phyloP scores from a whole-genome alignment of 2,113 vertebrate species.

The Vicugna pacos region DNA sequence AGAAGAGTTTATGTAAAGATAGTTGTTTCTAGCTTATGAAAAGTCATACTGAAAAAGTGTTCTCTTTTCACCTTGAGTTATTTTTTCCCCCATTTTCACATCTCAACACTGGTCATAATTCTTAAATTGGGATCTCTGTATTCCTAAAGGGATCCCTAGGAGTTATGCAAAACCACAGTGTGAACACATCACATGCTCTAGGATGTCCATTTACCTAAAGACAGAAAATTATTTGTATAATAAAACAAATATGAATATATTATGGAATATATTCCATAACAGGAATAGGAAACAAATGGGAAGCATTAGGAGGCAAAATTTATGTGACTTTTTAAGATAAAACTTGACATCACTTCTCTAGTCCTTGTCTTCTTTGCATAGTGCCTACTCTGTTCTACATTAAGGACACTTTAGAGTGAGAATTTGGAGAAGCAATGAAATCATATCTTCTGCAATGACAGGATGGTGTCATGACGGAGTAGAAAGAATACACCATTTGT shows the following conservation, averaged over 20 bases:
- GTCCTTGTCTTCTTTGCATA: neutral
- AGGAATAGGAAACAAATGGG: neutral
- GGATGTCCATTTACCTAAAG: neutral
- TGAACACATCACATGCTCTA: neutral
- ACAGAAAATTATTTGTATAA: neutral
- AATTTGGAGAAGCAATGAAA: conserved; percentile 5
- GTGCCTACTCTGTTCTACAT: neutral
- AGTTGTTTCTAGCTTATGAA: neutral
- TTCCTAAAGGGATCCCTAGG: neutral
- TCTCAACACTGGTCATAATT: neutral
- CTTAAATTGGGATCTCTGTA: neutral
- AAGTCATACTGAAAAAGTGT: neutral
- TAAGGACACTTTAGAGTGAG: neutral
- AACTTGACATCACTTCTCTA: neutral
- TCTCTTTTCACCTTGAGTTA: neutral
- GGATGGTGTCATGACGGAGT: neutral
- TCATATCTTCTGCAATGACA: neutral
- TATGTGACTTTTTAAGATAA: neutral
- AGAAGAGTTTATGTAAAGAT: neutral
- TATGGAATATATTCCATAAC: neutral
- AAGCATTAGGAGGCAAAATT: neutral
- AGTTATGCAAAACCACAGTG: neutral
- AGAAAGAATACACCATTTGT: neutral
- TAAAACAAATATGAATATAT: neutral
- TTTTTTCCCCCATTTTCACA: neutral